Base-by-base conservation (phyloP, 2,113 vertebrate genomes). In the Orycteropus afer region DNA sequence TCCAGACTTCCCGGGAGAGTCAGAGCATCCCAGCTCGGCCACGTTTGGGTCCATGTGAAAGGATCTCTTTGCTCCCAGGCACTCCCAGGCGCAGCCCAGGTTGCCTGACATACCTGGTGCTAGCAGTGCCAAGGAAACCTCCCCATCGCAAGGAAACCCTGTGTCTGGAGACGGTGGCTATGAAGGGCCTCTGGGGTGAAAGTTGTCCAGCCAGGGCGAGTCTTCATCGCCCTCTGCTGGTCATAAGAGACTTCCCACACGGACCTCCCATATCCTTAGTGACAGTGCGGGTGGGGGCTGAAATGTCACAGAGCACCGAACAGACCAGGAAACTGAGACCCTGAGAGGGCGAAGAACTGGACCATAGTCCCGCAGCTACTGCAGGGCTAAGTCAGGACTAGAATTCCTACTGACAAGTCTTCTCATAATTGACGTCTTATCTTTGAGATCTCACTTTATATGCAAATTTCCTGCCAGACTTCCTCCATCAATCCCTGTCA, bases 141-240 rank as follows among this genome's bases (percentile, higher is more conserved):
- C 76, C 74, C 37, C 0, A 86, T 92, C 97, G 1, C 49, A 61
- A 79, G 95, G 94, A 89, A 91, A 32, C 81, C 93, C n/a, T 57
- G 7, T 32, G 86, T 65, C 92, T 2, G 91, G 49, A 14, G 0
- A 7, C 42, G 47, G 65, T 23, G 40, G 89, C 65, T 29, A 61
- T 0, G 0, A 51, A 47, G 27, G 42, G 73, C 69, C 55, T 29
- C 42, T 2, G 12, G 42, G 74, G 40, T 2, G 0, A 10, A 73
- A 3, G 57, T 79, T 55, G 37, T 9, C 45, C 4, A 5, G 15
- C n/a, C 97, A 86, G 88, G 89, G 49, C 96, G 88, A 95, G 95
- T 88, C 86, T 96, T 93, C 55, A 97, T 51, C 94, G 79, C 98
- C 98, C 95, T 98, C 98, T 98, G 97, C 97, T 97, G 98, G 98